Evolutionary conservation across 2,797 vertebrate species (phyloP).

Genomic region (Triplophysa bombifrons): DNA sequence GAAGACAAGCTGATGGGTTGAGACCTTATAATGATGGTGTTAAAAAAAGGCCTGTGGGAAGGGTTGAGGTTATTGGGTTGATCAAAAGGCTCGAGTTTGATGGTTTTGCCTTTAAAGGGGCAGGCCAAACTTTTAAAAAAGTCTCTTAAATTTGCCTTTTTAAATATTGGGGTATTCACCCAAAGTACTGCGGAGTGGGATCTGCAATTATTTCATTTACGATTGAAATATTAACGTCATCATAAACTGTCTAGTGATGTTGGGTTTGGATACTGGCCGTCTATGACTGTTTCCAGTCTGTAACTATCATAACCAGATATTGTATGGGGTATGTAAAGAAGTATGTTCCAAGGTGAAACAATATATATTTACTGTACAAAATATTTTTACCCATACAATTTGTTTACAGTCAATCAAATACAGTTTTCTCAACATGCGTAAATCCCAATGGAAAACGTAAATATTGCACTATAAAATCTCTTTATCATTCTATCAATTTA

Average conservation of each 20-base stretch:
- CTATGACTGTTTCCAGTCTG: constrained; percentile 24
- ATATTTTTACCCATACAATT: background rate
- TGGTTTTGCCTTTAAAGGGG: constrained; percentile 66
- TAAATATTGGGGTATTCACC: constrained; percentile 66
- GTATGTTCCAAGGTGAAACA: background rate
- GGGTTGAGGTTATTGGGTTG: constrained; percentile 63
- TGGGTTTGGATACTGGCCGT: constrained; percentile 2
- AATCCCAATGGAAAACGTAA: background rate
- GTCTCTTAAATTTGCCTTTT: constrained; percentile 69
- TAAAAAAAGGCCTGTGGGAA: constrained; percentile 67
- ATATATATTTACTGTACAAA: background rate
- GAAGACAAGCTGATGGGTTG: constrained; percentile 66
- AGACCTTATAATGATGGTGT: constrained; percentile 72
- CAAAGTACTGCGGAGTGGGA: constrained; percentile 42
- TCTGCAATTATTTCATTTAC: constrained; percentile 35
- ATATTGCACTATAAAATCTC: background rate
- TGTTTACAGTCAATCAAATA: background rate
- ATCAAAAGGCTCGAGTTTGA: constrained; percentile 72
- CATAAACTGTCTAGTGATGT: constrained; percentile 21
- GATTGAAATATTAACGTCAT: constrained; percentile 18
- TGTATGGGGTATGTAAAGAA: background rate
- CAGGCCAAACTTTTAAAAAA: constrained; percentile 67
- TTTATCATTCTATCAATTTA: background rate
- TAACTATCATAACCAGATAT: constrained; percentile 21
- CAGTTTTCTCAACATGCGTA: background rate